Percentiles rank a stretch among this genome's conserved stretches.
phyloP scores from a whole-genome alignment of 2,888 invertebrate species.

The Drosophila aldrichi region DNA sequence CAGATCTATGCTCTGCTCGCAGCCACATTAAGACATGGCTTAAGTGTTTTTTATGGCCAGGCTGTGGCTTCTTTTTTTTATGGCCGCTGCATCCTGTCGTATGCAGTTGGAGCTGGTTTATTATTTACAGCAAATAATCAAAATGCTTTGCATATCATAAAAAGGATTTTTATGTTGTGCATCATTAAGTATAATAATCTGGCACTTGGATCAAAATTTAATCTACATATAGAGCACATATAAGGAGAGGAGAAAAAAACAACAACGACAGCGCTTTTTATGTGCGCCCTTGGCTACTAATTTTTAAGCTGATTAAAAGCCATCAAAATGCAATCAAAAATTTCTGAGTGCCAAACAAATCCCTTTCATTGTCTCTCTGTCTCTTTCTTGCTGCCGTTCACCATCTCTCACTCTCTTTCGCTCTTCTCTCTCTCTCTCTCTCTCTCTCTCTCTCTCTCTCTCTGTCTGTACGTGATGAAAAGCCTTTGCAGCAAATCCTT shows the following conservation, averaged over 20 bases:
- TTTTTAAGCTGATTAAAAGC: constrained; percentile 80
- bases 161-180: constrained; percentile 75
- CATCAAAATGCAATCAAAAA: constrained; percentile 70
- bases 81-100: constrained; percentile 58
- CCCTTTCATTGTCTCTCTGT: constrained; percentile 37
- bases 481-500: constrained; percentile 29
- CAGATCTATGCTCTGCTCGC: background rate
- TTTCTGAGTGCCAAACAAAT: constrained; percentile 34
- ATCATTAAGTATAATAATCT: constrained; percentile 70
- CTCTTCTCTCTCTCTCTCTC: no score
- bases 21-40: constrained; percentile 32
- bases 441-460: background rate
- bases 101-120: constrained; percentile 50
- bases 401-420: background rate
- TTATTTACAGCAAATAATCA: constrained; percentile 78
- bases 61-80: constrained; percentile 48
- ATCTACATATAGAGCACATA: constrained; percentile 24
- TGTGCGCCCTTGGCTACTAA: constrained; percentile 61
- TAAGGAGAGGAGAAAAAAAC: background rate
- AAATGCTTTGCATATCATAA: constrained; percentile 78
- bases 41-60: constrained; percentile 65
- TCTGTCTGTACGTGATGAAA: constrained; percentile 24
- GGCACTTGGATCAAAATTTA: constrained; percentile 34
- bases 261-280: constrained; percentile 17
- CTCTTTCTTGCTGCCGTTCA: constrained; percentile 2